Percentiles rank a stretch among this genome's conserved stretches.
Conservation (phyloP, 2,113 vertebrate species). For the Pelvicachromis taeniatus region DNA sequence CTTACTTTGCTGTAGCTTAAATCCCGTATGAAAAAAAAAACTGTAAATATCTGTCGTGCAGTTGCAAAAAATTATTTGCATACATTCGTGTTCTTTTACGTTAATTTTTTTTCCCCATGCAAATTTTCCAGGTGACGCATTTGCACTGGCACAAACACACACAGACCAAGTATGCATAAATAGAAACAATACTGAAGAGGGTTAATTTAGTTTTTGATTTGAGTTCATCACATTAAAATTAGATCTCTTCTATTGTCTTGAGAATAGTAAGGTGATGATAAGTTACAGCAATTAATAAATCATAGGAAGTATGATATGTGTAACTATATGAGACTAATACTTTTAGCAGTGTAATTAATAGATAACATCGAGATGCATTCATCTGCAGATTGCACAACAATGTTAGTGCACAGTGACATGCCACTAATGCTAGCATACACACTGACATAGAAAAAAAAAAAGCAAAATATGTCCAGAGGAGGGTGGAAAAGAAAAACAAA, state of each 20-base stretch:
- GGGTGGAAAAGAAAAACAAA: not conserved
- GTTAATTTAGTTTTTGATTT: not conserved
- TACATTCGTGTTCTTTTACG: too few species aligned
- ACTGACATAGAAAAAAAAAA: not conserved
- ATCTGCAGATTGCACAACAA: not conserved
- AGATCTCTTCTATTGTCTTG: too few species aligned
- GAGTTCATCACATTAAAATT: not conserved
- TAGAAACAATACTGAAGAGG: not conserved
- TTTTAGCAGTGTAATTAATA: too few species aligned
- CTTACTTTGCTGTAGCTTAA: not conserved
- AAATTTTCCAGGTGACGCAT: not conserved
- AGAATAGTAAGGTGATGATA: too few species aligned
- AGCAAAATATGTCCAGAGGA: not conserved
- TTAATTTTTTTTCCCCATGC: too few species aligned
- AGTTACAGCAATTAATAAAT: too few species aligned
- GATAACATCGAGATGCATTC: too few species aligned
- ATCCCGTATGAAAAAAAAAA: rapidly evolving
- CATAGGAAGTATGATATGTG: too few species aligned
- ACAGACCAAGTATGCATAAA: not conserved
- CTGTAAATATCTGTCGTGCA: not conserved
- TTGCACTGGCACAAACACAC: not conserved
- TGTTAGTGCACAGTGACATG: not conserved
- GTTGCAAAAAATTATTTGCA: not conserved
- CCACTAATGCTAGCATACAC: not conserved
- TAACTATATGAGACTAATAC: too few species aligned